A percentile compares a stretch with the other conserved stretches of the same genome.
Conservation (phyloP, 2,888 invertebrate genomes). For the Dasysyrphus tricinctus region DNA sequence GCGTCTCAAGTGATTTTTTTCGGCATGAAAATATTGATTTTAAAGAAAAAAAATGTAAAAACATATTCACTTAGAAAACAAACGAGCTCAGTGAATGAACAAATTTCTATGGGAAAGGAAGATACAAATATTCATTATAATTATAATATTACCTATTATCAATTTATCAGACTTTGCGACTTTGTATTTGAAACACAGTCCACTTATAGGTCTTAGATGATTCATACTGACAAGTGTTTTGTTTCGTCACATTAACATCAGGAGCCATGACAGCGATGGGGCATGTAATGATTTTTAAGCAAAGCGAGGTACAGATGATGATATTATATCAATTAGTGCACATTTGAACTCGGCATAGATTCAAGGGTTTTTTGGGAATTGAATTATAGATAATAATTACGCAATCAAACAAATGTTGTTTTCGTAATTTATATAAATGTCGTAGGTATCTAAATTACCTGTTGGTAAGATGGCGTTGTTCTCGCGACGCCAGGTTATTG, state of each 20-base stretch:
- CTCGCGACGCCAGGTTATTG: constrained; percentile 95
- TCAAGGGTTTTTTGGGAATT: neutral
- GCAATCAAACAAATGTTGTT: constrained; percentile 18
- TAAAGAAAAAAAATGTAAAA: neutral
- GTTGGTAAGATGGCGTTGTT: constrained; percentile 96
- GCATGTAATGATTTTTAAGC: neutral
- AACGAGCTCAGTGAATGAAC: neutral
- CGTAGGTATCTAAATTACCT: constrained; percentile 84
- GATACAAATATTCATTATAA: neutral
- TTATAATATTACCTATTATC: too few relatives aligned
- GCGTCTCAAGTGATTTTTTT: constrained; percentile 58
- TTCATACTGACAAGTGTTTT: constrained; percentile 18
- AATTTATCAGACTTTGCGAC: too few relatives aligned
- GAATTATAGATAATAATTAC: neutral
- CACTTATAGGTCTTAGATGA: neutral
- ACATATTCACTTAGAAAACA: neutral
- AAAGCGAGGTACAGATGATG: neutral
- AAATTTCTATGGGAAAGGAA: neutral
- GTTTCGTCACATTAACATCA: neutral
- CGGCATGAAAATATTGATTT: constrained; percentile 36
- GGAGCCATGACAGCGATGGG: neutral
- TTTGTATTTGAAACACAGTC: neutral
- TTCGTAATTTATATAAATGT: neutral
- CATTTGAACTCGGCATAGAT: constrained; percentile 8
- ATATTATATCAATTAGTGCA: constrained; percentile 20